phyloP scores from a whole-genome alignment of 2,113 vertebrate species.

The Coracopsis vasa region DNA sequence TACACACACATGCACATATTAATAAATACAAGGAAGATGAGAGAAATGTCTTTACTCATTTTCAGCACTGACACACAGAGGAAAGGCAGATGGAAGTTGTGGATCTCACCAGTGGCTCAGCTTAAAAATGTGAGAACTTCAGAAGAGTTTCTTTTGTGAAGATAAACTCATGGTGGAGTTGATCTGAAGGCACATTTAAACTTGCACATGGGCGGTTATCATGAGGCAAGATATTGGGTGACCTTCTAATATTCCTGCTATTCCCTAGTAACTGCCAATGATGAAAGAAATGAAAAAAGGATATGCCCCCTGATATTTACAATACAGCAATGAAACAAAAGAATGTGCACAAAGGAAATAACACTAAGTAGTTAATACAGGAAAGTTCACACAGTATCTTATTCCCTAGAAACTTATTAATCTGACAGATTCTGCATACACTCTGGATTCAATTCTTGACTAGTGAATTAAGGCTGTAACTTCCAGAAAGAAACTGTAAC shows the following conservation, averaged over 20 bases:
- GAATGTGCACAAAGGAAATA: not conserved
- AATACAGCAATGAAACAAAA: not conserved
- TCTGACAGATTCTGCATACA: not conserved
- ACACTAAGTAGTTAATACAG: not conserved
- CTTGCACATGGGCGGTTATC: fast-evolving
- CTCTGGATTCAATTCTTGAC: not conserved
- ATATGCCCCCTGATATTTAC: not conserved
- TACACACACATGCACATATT: fast-evolving
- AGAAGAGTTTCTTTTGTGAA: not conserved
- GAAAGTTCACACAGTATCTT: not conserved
- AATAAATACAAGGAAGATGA: not conserved
- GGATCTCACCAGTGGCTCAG: not conserved
- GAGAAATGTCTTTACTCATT: not conserved
- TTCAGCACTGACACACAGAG: not conserved
- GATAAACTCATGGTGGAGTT: not conserved
- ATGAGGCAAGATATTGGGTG: not conserved
- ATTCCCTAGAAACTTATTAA: not conserved
- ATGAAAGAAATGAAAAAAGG: not conserved
- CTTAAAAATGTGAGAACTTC: not conserved
- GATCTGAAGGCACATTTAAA: not conserved
- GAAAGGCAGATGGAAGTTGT: not conserved
- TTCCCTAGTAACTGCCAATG: not conserved
- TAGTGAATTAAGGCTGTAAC: not conserved
- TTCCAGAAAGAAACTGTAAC: not conserved
- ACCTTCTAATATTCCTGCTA: not conserved